Evolutionary conservation across 2,113 vertebrate species (phyloP).

Genomic region (Tragelaphus scriptus): DNA sequence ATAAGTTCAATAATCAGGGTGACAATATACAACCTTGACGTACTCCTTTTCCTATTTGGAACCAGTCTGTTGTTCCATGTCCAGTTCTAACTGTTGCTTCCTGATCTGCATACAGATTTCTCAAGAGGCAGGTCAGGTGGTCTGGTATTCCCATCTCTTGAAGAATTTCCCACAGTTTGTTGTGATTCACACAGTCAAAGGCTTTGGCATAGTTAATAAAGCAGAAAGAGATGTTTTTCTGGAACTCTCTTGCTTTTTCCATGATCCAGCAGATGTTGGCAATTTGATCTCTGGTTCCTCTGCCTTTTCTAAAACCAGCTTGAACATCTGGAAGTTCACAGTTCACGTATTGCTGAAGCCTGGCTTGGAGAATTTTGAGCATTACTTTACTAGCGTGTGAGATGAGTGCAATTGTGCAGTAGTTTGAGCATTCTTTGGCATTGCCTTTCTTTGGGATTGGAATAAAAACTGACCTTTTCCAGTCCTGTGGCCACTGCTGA

Average conservation of each 20-base stretch:
- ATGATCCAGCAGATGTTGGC: not conserved
- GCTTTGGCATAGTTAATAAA: not conserved
- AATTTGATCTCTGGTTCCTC: not conserved
- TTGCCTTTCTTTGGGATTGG: not conserved
- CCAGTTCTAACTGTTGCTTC: not conserved
- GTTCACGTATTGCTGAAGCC: not conserved
- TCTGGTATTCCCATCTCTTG: too few relatives aligned
- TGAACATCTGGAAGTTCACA: not conserved
- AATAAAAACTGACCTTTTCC: not conserved
- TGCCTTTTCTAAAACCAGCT: not conserved
- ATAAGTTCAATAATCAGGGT: not conserved
- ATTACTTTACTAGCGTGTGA: not conserved
- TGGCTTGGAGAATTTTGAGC: not conserved
- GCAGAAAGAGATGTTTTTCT: not conserved
- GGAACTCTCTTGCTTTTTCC: not conserved
- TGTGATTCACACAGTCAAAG: too few relatives aligned
- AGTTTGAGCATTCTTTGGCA: not conserved
- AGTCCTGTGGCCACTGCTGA: not conserved
- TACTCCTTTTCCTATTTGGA: not conserved
- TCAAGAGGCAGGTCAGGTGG: too few relatives aligned
- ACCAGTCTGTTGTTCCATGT: not conserved
- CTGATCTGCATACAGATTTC: not conserved
- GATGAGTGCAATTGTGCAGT: rapidly evolving
- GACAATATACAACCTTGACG: not conserved
- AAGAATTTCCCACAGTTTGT: too few relatives aligned